Evolutionary conservation across 2,888 invertebrate species (phyloP), one percentile per base, ranked within the genome.

Genomic region (Eristalinus sepulchralis): DNA sequence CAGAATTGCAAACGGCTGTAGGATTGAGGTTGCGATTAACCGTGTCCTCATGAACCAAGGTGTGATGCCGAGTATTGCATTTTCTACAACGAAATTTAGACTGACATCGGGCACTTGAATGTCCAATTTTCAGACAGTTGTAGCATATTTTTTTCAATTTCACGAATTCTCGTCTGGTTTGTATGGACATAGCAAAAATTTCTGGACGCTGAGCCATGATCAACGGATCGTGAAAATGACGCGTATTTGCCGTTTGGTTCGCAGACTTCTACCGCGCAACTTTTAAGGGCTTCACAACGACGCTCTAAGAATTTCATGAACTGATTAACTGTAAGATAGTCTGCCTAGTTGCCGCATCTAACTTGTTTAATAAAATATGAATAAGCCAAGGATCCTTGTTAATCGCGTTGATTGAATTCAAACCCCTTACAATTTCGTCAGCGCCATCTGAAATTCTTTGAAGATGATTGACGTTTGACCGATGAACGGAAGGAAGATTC

Each of bases 51-150:
- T 47, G 66, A 47, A 66, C 66, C 31, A 66, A 53, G 0, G 27
- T 57, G n/a, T 75, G 73, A 11, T 73, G 73, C 8, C 36, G 34
- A 2, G 73, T 33, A 33, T 63, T 47, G 13, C 72, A 72, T 10
- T 4, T 22, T 31, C 13, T 63, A 11, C 63, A 63, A 6, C 63
- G 72, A 55, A 55, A 63, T 17, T 34, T 55, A 6, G 53, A 27
- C 11, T 55, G 34, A 11, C 55, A 67, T 11, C 53, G 17, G 10
- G 33, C 13, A 13, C 13, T 13, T 13, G 59, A 31, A 31, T 60
- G 59, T 27, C n/a, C 31, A 6, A 13, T 13, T 8, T 13, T 60
- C 4, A 67, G n/a, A 13, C 66, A 66, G 9, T 66, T 66, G 17
- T 24, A 66, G 47, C 66, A 66, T 9, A 66, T 3, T 53, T 13